A percentile compares a stretch with the other conserved stretches of the same genome.
phyloP scores from a whole-genome alignment of 2,797 vertebrate species.

The Erpetoichthys calabaricus region DNA sequence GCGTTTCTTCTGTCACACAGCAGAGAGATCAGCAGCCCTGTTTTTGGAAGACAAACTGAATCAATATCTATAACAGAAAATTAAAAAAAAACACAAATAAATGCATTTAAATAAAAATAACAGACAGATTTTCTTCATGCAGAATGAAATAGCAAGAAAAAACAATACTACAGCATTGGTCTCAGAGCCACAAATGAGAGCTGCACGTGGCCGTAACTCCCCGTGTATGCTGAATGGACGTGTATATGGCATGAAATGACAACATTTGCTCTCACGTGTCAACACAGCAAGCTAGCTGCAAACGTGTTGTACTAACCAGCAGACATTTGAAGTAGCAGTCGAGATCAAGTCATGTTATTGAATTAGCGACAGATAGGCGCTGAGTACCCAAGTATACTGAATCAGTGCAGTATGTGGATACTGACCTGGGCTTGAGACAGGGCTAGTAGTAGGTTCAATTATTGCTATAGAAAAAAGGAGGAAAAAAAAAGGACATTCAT shows the following conservation, averaged over 20 bases:
- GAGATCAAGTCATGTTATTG: slow-evolving; percentile 20
- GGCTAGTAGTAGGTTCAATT: slow-evolving; percentile 94
- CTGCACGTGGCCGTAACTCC: slow-evolving; percentile 21
- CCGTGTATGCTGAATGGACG: too few relatives aligned
- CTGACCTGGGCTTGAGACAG: slow-evolving; percentile 98
- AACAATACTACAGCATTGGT: slow-evolving; percentile 38
- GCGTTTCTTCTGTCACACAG: neutral
- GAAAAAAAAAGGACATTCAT: slow-evolving; percentile 81
- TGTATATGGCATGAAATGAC: too few relatives aligned
- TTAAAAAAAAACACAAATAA: slow-evolving; percentile 24
- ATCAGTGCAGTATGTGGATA: slow-evolving; percentile 76
- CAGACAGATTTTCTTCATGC: too few relatives aligned
- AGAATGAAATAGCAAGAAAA: slow-evolving; percentile 24
- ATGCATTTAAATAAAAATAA: slow-evolving; percentile 22
- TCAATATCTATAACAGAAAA: neutral
- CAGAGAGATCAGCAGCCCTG: neutral
- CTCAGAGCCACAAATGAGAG: slow-evolving; percentile 47
- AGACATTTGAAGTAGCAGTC: slow-evolving; percentile 34
- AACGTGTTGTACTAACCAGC: slow-evolving; percentile 22
- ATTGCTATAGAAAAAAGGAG: slow-evolving; percentile 83
- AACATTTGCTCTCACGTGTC: too few relatives aligned
- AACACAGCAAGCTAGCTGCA: too few relatives aligned
- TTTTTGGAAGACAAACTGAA: slow-evolving; percentile 17
- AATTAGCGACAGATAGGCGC: slow-evolving; percentile 32
- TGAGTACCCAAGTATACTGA: slow-evolving; percentile 63